Conservation (phyloP, 2,888 invertebrate genomes). For the Volucella bombylans region DNA sequence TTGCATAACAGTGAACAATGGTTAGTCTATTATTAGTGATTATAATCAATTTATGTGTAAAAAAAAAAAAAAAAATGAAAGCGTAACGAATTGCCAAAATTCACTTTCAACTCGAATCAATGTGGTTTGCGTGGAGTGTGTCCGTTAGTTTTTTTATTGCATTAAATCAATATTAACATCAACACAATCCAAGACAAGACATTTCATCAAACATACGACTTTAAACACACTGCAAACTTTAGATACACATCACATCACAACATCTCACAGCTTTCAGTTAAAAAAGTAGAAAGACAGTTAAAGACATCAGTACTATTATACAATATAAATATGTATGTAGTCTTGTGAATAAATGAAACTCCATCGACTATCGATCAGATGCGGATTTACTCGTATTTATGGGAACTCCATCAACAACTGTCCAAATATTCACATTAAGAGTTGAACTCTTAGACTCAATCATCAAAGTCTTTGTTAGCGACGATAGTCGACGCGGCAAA, state of each 20-base stretch:
- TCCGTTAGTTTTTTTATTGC: slow-evolving; percentile 39
- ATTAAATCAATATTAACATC: slow-evolving; percentile 19
- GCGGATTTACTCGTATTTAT: slow-evolving; percentile 13
- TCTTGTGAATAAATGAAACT: slow-evolving; percentile 5
- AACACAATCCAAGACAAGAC: background rate
- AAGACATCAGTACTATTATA: background rate
- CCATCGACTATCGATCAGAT: slow-evolving; percentile 7
- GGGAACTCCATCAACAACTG: slow-evolving; percentile 17
- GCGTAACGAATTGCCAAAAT: slow-evolving; percentile 44
- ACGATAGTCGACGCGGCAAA: background rate
- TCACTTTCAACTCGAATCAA: slow-evolving; percentile 49
- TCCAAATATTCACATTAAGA: too few species aligned
- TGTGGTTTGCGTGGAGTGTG: background rate
- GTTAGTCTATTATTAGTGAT: slow-evolving; percentile 5
- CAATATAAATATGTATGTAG: too few species aligned
- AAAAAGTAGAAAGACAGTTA: slow-evolving; percentile 23
- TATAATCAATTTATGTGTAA: slow-evolving; percentile 7
- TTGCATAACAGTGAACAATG: slow-evolving; percentile 34
- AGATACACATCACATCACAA: too few species aligned
- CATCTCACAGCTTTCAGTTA: too few species aligned
- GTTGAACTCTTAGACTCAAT: too few species aligned
- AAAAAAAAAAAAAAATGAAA: slow-evolving; percentile 45
- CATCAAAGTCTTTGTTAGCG: background rate
- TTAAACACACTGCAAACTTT: slow-evolving; percentile 16
- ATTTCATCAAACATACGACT: slow-evolving; percentile 5